Conservation (phyloP, 2,797 vertebrate genomes). For the Poecilia picta region DNA sequence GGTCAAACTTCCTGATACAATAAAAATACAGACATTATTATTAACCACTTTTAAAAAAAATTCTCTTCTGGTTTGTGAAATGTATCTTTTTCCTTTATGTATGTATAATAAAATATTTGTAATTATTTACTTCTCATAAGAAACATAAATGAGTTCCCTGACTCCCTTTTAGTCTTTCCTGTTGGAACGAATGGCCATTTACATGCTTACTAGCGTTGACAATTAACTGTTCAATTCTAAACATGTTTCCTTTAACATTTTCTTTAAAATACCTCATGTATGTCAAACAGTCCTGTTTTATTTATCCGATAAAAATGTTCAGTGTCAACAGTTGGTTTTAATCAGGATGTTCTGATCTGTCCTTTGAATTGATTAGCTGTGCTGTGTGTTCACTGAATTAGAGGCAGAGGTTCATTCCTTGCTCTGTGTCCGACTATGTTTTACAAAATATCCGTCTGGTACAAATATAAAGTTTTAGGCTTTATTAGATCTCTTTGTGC, state of each 20-base stretch:
- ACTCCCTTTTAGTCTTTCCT: constrained; percentile 8
- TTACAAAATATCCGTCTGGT: constrained; percentile 73
- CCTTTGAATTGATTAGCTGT: constrained; percentile 28
- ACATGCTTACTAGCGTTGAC: constrained; percentile 20
- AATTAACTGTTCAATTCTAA: constrained; percentile 8
- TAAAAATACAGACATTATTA: constrained; percentile 20
- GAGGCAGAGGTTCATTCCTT: constrained; percentile 75
- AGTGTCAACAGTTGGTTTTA: constrained; percentile 57
- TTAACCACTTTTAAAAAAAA: constrained; percentile 13
- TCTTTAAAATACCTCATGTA: constrained; percentile 37
- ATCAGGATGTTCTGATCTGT: constrained; percentile 34
- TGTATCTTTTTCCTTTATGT: constrained; percentile 36
- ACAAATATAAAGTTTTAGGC: constrained; percentile 75
- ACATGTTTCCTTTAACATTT: constrained; percentile 17
- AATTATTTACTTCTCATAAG: constrained; percentile 25
- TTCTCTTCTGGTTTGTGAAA: constrained; percentile 28
- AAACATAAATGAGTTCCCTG: background rate
- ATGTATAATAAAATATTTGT: constrained; percentile 23
- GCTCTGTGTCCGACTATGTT: constrained; percentile 67
- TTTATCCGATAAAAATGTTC: constrained; percentile 31
- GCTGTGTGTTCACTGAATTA: constrained; percentile 53
- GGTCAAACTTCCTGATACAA: constrained; percentile 16
- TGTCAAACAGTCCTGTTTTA: constrained; percentile 23
- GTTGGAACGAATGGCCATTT: constrained; percentile 23
- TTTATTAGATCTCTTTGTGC: constrained; percentile 54